Base-by-base conservation (phyloP, 2,797 vertebrate species). In the Ambastaia sidthimunki region DNA sequence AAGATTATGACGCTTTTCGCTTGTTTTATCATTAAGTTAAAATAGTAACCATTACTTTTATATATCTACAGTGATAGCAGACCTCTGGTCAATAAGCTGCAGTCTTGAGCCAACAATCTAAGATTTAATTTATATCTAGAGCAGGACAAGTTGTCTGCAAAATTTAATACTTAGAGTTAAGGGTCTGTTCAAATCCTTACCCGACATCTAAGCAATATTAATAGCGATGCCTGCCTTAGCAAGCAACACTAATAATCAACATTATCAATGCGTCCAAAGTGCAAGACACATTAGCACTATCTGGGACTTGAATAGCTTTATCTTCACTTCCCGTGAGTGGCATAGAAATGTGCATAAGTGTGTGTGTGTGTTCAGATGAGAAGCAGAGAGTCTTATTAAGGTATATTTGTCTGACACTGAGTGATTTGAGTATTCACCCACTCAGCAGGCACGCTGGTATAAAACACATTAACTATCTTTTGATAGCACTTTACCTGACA, bases 391-490 rank as follows among this genome's bases (percentile, higher is more conserved):
- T 92, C 91, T 93, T 91, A 93, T 93, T 94, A 93, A 89, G 86
- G 83, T 85, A 87, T 87, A 91, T 92, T 92, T 91, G 87, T 65
- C 85, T 92, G 93, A 94, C 93, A 92, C 88, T 92, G 91, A 93
- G 91, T 94, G 92, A 94, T 94, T 94, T 91, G 90, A 93, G 91
- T 92, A 90, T 93, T 93, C 92, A 91, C 72, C 91, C 90, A 90
- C 92, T 92, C 92, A 92, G 92, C 92, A 93, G 92, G 93, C 92
- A 92, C 89, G 89, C 92, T 92, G 93, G 93, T 93, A 93, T 93
- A 93, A 93, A 93, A 93, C 92, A 93, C 93, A 93, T 94, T 93
- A 93, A 92, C 92, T 83, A 91, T 91, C 92, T 93, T 90, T 92
- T 90, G 76, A 90, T 91, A 89, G 92, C 92, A 91, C 91, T 93